phyloP scores from a whole-genome alignment of 2,888 invertebrate genomes.

The Clostera curtula region DNA sequence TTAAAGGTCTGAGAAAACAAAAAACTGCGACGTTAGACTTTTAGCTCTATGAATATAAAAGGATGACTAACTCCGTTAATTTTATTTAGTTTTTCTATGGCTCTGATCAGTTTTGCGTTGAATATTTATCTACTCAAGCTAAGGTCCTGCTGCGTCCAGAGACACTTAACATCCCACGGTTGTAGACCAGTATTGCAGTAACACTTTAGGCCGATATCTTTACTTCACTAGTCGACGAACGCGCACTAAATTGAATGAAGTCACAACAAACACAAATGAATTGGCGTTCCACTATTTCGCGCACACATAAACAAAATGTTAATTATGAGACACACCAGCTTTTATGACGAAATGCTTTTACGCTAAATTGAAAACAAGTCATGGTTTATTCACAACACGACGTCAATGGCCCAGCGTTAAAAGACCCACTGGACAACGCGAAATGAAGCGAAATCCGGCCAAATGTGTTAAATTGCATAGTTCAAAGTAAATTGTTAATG shows the following conservation, averaged over 20 bases:
- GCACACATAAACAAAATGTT: conserved; percentile 50
- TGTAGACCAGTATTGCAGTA: too few relatives aligned
- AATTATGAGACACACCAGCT: conserved; percentile 53
- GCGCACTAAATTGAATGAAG: conserved; percentile 14
- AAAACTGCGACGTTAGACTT: too few relatives aligned
- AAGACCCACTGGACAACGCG: conserved; percentile 39
- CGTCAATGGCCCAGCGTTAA: conserved; percentile 41
- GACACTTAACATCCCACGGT: too few relatives aligned
- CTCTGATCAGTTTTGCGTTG: too few relatives aligned
- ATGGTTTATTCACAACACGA: conserved; percentile 67
- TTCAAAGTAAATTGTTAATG: conserved; percentile 29
- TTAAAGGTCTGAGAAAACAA: too few relatives aligned
- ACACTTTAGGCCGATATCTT: too few relatives aligned
- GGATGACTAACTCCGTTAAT: too few relatives aligned
- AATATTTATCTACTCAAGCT: too few relatives aligned
- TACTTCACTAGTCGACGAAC: too few relatives aligned
- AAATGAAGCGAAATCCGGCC: conserved; percentile 12
- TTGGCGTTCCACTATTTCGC: conserved; percentile 26
- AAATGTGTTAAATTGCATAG: conserved; percentile 22
- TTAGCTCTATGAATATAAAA: too few relatives aligned
- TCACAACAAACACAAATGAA: conserved; percentile 26
- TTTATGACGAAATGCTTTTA: conserved; percentile 70
- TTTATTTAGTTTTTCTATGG: too few relatives aligned
- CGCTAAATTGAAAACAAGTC: conserved; percentile 72
- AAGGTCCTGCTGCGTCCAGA: too few relatives aligned